A percentile compares a stretch with the other conserved stretches of the same genome.
phyloP scores from a whole-genome alignment of 2,797 vertebrate species.

The Strix occidentalis region DNA sequence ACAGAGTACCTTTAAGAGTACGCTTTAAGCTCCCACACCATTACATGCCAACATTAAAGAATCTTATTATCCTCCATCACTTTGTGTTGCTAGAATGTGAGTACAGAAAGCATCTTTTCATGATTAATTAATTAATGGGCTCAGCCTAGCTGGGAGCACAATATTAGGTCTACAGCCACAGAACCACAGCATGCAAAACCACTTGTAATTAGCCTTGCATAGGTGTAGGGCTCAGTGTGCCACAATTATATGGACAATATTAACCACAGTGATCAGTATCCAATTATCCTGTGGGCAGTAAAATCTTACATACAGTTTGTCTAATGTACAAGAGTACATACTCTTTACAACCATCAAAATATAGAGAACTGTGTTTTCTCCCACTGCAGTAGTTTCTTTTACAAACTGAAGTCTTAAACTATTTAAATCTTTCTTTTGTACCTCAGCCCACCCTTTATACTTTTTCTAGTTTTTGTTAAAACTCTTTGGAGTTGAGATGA shows the following conservation, averaged over 20 bases:
- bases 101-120: neutral
- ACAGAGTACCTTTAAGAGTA: neutral
- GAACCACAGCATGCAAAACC: neutral
- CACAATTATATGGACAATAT: neutral
- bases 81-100: neutral
- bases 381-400: neutral
- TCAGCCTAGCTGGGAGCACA: neutral
- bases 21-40: neutral
- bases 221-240: neutral
- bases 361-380: neutral
- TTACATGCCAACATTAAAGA: neutral
- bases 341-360: neutral
- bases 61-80: neutral
- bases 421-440: neutral
- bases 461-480: neutral
- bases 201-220: neutral
- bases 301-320: neutral
- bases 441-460: neutral
- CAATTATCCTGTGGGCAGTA: neutral
- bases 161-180: neutral
- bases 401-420: neutral
- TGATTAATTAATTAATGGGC: neutral
- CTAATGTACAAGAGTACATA: neutral
- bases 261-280: neutral
- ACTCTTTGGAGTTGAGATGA: neutral